These are phyloP conservation scores for Macrobrachium nipponense DNA, from an alignment of 1,140 invertebrate genomes.

Conservation along the genomic window DNA sequence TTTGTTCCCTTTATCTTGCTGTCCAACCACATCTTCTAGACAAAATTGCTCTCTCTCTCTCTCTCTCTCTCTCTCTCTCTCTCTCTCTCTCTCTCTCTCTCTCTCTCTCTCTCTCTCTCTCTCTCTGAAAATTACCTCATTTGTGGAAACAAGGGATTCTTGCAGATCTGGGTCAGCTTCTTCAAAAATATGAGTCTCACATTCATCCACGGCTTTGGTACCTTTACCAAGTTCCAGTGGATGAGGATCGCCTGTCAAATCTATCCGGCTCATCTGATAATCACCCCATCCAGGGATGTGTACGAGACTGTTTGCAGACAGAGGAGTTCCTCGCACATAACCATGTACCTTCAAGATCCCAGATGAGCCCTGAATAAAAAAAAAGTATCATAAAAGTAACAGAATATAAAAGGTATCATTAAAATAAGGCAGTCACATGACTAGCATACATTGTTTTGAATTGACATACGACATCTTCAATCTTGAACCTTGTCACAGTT, in stretches of 20 bases:
- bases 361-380: conserved; percentile 16
- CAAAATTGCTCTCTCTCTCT: too few species aligned
- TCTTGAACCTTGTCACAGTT: too few species aligned
- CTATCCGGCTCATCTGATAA: conserved; percentile 89
- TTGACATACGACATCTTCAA: too few species aligned
- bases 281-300: conserved; percentile 92
- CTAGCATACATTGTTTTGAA: too few species aligned
- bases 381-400: background rate
- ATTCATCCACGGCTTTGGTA: conserved; percentile 50
- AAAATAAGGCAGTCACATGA: too few species aligned
- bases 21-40: too few species aligned
- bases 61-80: too few species aligned
- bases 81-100: too few species aligned
- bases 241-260: conserved; percentile 81
- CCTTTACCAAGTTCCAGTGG: conserved; percentile 70
- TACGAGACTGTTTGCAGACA: conserved; percentile 89
- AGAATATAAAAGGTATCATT: too few species aligned
- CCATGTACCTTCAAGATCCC: conserved; percentile 37
- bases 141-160: conserved; percentile 83
- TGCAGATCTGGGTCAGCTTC: conserved; percentile 65
- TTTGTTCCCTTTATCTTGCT: too few species aligned
- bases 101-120: too few species aligned
- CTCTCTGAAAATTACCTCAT: conserved; percentile 70
- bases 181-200: conserved; percentile 22
- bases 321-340: conserved; percentile 73